These are phyloP conservation scores for Chydorus sphaericus DNA, from an alignment of 2,888 invertebrate species.

Conservation along the genomic window DNA sequence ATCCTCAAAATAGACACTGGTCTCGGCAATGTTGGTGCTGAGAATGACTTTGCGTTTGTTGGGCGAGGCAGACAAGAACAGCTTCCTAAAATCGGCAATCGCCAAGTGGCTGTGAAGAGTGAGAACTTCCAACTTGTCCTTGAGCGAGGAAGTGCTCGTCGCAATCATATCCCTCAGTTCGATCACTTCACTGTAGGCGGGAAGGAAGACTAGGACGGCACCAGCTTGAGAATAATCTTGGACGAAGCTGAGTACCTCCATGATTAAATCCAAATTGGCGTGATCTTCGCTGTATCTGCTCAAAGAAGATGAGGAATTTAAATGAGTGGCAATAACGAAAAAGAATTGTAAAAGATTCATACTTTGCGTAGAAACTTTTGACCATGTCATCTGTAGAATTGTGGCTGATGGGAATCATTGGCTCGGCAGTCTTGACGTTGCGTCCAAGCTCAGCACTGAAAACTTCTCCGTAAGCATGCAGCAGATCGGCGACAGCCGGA, in stretches of 20 bases:
- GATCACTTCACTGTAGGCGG: constrained; percentile 88
- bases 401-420: constrained; percentile 2
- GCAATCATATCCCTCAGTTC: constrained; percentile 47
- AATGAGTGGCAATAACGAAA: too few relatives aligned
- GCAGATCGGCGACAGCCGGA: constrained; percentile 3
- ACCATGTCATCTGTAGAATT: constrained; percentile 4
- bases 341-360: too few relatives aligned
- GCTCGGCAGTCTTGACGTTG: background rate
- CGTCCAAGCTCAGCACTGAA: background rate
- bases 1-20: constrained; percentile 88
- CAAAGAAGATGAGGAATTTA: too few relatives aligned
- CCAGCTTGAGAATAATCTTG: constrained; percentile 40
- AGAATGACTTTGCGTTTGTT: constrained; percentile 72
- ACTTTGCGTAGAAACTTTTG: constrained; percentile 11
- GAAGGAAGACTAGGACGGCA: constrained; percentile 74
- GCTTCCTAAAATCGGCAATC: background rate
- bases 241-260: constrained; percentile 31
- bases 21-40: constrained; percentile 94
- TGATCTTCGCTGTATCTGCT: constrained; percentile 54
- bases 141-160: background rate
- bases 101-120: background rate
- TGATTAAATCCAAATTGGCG: constrained; percentile 46
- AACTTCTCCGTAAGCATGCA: background rate
- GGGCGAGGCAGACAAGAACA: constrained; percentile 48
- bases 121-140: background rate